Evolutionary conservation across 2,888 invertebrate species (phyloP).

Genomic region (Spicauda simplicius): DNA sequence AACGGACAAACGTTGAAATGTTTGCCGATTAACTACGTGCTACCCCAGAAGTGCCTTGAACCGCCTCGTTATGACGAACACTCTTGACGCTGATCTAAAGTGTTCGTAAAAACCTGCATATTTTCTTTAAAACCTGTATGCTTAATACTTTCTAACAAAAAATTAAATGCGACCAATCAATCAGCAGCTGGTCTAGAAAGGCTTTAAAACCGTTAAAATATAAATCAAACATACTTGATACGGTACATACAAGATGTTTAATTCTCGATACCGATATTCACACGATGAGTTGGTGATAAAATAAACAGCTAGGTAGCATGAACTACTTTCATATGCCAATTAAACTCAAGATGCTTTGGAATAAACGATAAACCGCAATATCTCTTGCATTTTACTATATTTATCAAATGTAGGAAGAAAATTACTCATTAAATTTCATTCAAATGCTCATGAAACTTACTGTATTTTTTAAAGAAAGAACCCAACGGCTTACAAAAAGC

Average conservation of each 20-base stretch:
- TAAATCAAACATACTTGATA: neutral
- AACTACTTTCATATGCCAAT: constrained; percentile 30
- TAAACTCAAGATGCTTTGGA: constrained; percentile 16
- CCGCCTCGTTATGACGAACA: neutral
- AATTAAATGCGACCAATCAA: constrained; percentile 1
- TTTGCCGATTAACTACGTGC: neutral
- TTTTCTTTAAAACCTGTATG: neutral
- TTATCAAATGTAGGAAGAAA: too few species aligned
- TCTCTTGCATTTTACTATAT: neutral
- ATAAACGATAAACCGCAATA: constrained; percentile 11
- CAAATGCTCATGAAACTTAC: too few species aligned
- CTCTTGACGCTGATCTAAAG: neutral
- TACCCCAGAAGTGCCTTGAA: neutral
- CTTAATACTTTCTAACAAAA: neutral
- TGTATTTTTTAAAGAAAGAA: too few species aligned
- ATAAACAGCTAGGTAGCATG: constrained; percentile 29
- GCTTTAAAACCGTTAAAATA: neutral
- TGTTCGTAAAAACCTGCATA: neutral
- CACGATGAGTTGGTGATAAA: constrained; percentile 30
- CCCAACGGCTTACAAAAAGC: too few species aligned
- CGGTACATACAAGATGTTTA: constrained; percentile 11
- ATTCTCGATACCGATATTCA: constrained; percentile 23
- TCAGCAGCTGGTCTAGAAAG: constrained; percentile 14
- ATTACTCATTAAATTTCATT: too few species aligned
- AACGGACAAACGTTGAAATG: neutral